Evolutionary conservation across 2,113 vertebrate genomes (phyloP).

Genomic region (Podarcis muralis): DNA sequence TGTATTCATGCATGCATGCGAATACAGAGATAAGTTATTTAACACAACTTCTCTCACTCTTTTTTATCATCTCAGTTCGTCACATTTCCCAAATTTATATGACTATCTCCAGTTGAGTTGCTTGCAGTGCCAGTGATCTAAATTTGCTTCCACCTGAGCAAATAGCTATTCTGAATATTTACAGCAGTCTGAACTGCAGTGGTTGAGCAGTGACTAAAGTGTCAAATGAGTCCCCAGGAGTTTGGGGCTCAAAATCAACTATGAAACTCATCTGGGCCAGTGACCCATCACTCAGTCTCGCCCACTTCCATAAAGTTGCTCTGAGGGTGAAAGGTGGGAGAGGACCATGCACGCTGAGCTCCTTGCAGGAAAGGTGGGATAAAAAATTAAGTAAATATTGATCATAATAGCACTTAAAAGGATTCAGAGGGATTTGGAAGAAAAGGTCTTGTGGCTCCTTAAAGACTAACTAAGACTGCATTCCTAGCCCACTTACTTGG

Average conservation of each 20-base stretch:
- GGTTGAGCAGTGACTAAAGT: not conserved
- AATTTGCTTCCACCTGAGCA: not conserved
- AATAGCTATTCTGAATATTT: not conserved
- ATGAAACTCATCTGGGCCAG: not conserved
- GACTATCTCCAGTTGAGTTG: not conserved
- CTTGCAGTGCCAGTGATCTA: not conserved
- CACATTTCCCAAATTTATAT: not conserved
- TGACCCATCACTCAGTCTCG: not conserved
- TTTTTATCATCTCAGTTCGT: not conserved
- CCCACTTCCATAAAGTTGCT: not conserved
- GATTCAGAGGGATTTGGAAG: not conserved
- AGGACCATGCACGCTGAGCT: not conserved
- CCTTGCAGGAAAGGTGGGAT: not conserved
- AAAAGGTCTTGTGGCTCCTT: too few relatives aligned
- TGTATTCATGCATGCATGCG: not conserved
- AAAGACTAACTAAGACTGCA: too few relatives aligned
- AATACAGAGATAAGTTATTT: not conserved
- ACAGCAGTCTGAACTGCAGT: not conserved
- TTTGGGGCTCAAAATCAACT: not conserved
- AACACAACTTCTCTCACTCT: not conserved
- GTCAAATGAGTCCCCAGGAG: not conserved
- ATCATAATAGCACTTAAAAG: not conserved
- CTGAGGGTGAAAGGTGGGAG: not conserved
- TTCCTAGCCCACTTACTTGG: not conserved
- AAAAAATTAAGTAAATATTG: not conserved